phyloP scores from a whole-genome alignment of 2,797 vertebrate genomes.

The Cirrhinus molitorella region DNA sequence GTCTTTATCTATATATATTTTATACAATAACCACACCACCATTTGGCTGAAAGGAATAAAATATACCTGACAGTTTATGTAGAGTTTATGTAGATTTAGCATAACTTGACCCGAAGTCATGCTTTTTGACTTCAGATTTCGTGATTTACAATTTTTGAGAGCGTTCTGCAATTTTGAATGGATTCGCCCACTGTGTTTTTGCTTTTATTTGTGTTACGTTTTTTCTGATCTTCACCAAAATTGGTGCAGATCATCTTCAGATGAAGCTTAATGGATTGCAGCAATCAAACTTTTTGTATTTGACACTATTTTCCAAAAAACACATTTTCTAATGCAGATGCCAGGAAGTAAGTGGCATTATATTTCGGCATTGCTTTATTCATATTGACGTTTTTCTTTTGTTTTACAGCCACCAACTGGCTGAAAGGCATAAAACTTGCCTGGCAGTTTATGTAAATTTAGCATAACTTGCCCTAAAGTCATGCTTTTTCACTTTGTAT shows the following conservation, averaged over 20 bases:
- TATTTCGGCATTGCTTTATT: background rate
- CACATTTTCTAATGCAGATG: background rate
- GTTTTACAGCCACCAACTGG: too few relatives aligned
- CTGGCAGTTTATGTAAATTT: too few relatives aligned
- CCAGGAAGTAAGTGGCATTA: background rate
- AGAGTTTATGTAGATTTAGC: too few relatives aligned
- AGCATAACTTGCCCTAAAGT: too few relatives aligned
- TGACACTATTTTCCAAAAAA: background rate
- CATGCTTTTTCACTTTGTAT: too few relatives aligned
- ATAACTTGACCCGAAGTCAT: background rate
- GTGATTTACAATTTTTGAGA: background rate
- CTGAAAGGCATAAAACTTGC: too few relatives aligned
- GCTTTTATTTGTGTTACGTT: background rate
- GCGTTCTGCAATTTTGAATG: background rate
- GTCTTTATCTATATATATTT: background rate
- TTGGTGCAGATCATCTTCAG: constrained; percentile 1
- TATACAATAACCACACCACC: background rate
- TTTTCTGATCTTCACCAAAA: background rate
- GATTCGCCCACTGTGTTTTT: background rate
- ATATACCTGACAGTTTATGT: background rate
- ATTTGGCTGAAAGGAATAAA: background rate
- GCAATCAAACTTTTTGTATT: background rate
- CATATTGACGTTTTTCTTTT: too few relatives aligned
- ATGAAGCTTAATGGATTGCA: background rate
- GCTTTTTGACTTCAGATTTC: too few relatives aligned